Evolutionary conservation across 2,888 invertebrate genomes (phyloP).

Genomic region (Spilarctia lutea): DNA sequence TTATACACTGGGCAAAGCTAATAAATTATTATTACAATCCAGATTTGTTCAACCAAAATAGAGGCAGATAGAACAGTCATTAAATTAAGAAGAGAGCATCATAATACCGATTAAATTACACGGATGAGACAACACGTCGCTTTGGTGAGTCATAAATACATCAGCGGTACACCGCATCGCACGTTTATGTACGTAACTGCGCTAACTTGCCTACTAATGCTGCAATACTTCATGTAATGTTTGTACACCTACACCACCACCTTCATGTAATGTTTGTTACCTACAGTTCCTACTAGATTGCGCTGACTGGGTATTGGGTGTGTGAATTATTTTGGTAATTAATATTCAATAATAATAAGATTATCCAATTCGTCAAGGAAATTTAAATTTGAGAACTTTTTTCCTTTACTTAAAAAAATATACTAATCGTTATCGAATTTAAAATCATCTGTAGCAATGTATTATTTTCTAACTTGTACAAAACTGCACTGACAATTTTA

Average conservation of each 20-base stretch:
- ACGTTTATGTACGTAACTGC: constrained; percentile 35
- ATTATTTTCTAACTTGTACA: neutral
- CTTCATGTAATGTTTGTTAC: constrained; percentile 21
- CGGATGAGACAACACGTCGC: constrained; percentile 68
- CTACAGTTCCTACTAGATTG: too few species aligned
- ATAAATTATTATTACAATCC: constrained; percentile 7
- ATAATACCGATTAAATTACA: constrained; percentile 77
- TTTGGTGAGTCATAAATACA: constrained; percentile 72
- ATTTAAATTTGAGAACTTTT: too few species aligned
- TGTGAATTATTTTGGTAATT: too few species aligned
- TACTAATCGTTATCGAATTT: too few species aligned
- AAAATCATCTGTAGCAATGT: neutral
- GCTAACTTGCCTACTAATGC: constrained; percentile 32
- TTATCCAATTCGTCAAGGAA: too few species aligned
- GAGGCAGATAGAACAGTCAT: constrained; percentile 60
- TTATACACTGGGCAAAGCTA: neutral
- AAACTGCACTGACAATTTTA: neutral
- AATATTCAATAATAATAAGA: too few species aligned
- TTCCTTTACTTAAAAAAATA: too few species aligned
- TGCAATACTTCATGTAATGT: constrained; percentile 25
- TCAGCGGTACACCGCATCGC: constrained; percentile 68
- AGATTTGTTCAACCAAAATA: constrained; percentile 30
- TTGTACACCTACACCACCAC: constrained; percentile 32
- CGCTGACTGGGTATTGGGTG: too few species aligned
- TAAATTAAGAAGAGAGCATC: constrained; percentile 65